Evolutionary conservation across 2,113 vertebrate species (phyloP), one percentile per base, ranked within the genome.

Genomic region (Eurystomus gularis): DNA sequence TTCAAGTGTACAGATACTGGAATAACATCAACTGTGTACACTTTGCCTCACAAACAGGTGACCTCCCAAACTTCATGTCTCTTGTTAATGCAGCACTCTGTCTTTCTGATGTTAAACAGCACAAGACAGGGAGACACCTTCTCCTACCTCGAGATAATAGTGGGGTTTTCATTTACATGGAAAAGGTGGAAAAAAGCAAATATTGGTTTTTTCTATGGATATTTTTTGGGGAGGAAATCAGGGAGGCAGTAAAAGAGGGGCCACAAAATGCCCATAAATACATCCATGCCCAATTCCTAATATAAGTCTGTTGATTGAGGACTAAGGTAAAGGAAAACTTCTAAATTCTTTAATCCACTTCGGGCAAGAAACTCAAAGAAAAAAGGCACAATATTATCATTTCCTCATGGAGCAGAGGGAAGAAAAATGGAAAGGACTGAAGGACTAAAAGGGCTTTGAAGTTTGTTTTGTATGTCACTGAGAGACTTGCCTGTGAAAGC

Each of bases 291-390:
- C 15, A 60, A 31, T 24, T 37, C 40, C 13, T 70, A 17, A 51
- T 33, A 28, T 7, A 61, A 73, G 40, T 4, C 5, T 2, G 0
- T 37, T 55, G 10, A 6, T 5, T 2, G 0, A 81, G 28, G 12
- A 68, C 21, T 17, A 54, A 71, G 24, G 4, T 26, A 46, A 84
- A 72, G 28, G 4, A 54, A 85, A 94, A 29, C 9, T 7, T 83
- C 18, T 25, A 25, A 7, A n/a, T 17, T 40, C 15, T 61, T 76
- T 69, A 37, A 35, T 31, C 17, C 14, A 19, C 3, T 69, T 54
- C 24, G 39, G 21, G 10, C 4, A 80, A 37, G 24, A 83, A 44
- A 33, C 2, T 75, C 26, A 20, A 18, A 62, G 40, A 28, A 46
- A 88, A 80, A 61, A 14, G 5, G 0, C 3, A 64, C 5, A 52